A percentile compares a stretch with the other conserved stretches of the same genome.
Evolutionary conservation across 1,140 invertebrate genomes (phyloP).

Genomic region (Mactra quadrangularis): DNA sequence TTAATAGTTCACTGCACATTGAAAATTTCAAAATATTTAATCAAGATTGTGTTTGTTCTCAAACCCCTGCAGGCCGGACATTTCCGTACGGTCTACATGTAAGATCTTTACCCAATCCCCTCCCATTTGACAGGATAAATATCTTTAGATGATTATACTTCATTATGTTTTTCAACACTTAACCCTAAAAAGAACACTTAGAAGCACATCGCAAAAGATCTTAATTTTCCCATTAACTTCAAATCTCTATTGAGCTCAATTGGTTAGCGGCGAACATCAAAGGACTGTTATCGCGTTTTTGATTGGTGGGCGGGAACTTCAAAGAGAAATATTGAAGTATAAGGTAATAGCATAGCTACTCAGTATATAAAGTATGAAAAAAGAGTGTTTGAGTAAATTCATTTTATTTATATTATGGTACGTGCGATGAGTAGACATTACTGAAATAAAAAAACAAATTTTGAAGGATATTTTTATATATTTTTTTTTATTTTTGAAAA

Average conservation of each 20-base stretch:
- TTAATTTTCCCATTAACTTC: constrained; percentile 61
- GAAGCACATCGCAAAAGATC: constrained; percentile 50
- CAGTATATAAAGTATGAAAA: constrained; percentile 47
- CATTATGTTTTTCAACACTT: constrained; percentile 62
- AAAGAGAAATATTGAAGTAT: constrained; percentile 49
- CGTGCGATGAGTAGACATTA: too few species aligned
- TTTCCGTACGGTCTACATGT: not conserved
- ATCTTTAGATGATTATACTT: constrained; percentile 28
- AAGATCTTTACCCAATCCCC: not conserved
- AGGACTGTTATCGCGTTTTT: constrained; percentile 57
- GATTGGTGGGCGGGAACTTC: constrained; percentile 60
- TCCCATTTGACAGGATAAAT: constrained; percentile 42
- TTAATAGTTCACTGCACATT: too few species aligned
- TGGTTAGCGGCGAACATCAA: constrained; percentile 59
- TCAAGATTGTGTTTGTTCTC: too few species aligned
- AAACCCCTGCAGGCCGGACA: not conserved
- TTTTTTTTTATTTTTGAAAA: not conserved
- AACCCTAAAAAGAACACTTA: constrained; percentile 44
- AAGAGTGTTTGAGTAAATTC: not conserved
- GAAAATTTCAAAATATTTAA: too few species aligned
- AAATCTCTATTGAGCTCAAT: constrained; percentile 60
- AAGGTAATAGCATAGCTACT: constrained; percentile 44
- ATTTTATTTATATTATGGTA: too few species aligned
- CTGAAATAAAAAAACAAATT: too few species aligned
- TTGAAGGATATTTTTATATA: too few species aligned